Evolutionary conservation across 2,888 invertebrate species (phyloP).

Genomic region (Drosophila subquinaria): DNA sequence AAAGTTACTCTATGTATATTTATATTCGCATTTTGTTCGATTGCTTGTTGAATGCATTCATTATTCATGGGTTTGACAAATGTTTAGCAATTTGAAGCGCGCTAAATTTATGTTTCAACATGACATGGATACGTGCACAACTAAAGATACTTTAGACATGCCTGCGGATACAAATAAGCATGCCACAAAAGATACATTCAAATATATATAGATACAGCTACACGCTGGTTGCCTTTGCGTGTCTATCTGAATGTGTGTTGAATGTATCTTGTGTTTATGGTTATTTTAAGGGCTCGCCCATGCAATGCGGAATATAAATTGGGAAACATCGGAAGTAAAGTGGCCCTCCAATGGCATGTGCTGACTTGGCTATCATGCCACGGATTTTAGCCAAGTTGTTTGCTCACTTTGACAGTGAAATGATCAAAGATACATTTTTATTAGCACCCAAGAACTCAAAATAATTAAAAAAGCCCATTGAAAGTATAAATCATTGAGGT

Average conservation of each 20-base stretch:
- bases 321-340: conserved; percentile 31
- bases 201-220: conserved; percentile 9
- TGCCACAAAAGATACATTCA: conserved; percentile 5
- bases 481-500: background rate
- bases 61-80: conserved; percentile 42
- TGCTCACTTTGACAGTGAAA: conserved; percentile 1
- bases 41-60: conserved; percentile 29
- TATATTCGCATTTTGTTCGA: background rate
- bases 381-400: background rate
- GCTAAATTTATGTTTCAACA: conserved; percentile 62
- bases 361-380: conserved; percentile 2
- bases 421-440: conserved; percentile 1
- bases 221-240: conserved; percentile 30
- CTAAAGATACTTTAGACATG: conserved; percentile 12
- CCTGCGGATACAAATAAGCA: background rate
- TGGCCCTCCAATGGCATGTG: conserved; percentile 16
- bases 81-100: conserved; percentile 49
- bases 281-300: conserved; percentile 36
- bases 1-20: background rate
- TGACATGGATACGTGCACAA: conserved; percentile 22
- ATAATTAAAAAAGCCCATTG: too few relatives aligned
- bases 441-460: background rate
- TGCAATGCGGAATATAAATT: conserved; percentile 21
- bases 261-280: background rate
- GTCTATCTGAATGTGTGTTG: conserved; percentile 10